These are phyloP conservation scores for Mycogona germanica DNA, from an alignment of 2,888 invertebrate genomes.

Conservation along the genomic window DNA sequence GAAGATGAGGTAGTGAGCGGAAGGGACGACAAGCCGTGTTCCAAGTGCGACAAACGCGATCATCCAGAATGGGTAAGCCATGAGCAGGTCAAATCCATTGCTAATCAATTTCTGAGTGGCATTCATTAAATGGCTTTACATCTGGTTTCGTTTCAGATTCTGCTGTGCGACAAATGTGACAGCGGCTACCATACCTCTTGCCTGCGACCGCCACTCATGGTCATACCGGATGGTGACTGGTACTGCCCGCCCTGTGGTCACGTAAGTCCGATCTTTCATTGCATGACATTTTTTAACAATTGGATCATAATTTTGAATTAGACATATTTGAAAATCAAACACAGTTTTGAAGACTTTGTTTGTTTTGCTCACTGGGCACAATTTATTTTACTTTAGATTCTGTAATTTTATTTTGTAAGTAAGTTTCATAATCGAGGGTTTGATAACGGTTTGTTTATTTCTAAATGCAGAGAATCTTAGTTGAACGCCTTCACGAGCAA, in stretches of 20 bases:
- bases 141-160: conserved; percentile 54
- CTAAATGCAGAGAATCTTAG: conserved; percentile 44
- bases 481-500: conserved; percentile 58
- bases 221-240: conserved; percentile 97
- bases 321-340: no score
- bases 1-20: conserved; percentile 26
- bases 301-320: no score
- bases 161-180: conserved; percentile 92
- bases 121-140: no score
- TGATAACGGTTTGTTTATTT: conserved; percentile 18
- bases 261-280: conserved; percentile 42
- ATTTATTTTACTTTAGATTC: no score
- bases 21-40: conserved; percentile 61
- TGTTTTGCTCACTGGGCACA: no score
- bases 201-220: conserved; percentile 77
- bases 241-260: conserved; percentile 96
- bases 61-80: conserved; percentile 69
- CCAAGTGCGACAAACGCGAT: conserved; percentile 77
- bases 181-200: conserved; percentile 95
- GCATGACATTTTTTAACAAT: no score
- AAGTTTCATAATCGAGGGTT: no score
- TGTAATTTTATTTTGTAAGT: no score
- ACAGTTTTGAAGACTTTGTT: no score
- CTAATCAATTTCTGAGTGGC: not conserved
- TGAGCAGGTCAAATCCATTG: not conserved